Conservation (phyloP, 2,113 vertebrate species). For the Chloebia gouldiae region DNA sequence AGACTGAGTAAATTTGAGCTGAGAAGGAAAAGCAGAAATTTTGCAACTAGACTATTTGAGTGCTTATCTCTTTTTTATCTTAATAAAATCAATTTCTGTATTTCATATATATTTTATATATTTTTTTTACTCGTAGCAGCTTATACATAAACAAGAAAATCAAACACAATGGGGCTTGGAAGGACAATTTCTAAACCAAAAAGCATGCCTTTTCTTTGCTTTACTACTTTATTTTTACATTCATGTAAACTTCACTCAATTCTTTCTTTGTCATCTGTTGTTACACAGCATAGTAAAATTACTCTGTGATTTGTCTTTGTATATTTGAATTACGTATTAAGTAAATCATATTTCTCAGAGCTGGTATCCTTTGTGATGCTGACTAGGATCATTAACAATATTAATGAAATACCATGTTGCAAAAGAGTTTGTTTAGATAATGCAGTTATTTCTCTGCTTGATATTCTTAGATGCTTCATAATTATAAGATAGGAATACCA, state of each 20-base stretch:
- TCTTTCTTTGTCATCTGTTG: not conserved
- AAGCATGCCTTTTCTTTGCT: not conserved
- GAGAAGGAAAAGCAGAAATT: not conserved
- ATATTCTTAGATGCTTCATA: not conserved
- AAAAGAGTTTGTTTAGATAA: not conserved
- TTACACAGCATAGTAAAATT: not conserved
- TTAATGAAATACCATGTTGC: not conserved
- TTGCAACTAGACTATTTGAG: not conserved
- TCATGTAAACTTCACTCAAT: not conserved
- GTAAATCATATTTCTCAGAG: rapidly evolving
- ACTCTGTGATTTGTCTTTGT: not conserved
- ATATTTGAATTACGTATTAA: not conserved
- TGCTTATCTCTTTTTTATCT: not conserved
- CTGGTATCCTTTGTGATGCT: not conserved
- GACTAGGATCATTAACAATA: not conserved
- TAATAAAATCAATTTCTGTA: not conserved
- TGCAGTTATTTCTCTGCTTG: not conserved
- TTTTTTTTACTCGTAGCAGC: not conserved
- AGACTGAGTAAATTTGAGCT: not conserved
- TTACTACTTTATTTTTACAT: not conserved
- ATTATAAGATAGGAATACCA: not conserved
- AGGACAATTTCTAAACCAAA: not conserved
- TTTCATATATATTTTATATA: not conserved
- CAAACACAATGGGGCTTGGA: not conserved
- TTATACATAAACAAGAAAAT: not conserved